Evolutionary conservation across 37 sponge, comb jelly and placozoan genomes (phyloP).

Genomic region (Crambe crambe): DNA sequence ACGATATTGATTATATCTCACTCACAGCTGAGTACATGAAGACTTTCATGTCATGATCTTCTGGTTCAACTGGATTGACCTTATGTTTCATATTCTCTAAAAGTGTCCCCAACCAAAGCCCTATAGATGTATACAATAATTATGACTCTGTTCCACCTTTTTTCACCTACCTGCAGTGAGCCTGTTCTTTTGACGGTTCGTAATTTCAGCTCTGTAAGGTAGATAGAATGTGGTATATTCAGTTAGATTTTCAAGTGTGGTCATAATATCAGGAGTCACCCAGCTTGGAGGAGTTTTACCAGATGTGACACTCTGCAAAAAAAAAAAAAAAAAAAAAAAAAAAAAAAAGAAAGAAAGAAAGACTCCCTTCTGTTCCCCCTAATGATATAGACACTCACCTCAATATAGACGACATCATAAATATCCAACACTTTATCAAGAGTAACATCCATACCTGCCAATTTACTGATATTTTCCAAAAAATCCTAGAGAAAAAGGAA

Average conservation of each 20-base stretch:
- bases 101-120: slow-evolving; percentile 40
- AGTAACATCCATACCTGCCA: too few relatives aligned
- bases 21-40: slow-evolving; percentile 74
- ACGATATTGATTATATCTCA: too few relatives aligned
- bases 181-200: slow-evolving; percentile 46
- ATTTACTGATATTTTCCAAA: too few relatives aligned
- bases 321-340: too few relatives aligned
- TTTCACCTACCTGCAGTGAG: slow-evolving; percentile 37
- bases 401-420: too few relatives aligned
- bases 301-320: too few relatives aligned
- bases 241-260: slow-evolving; percentile 19
- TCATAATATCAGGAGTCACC: slow-evolving; percentile 10
- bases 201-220: slow-evolving; percentile 39
- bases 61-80: slow-evolving; percentile 1
- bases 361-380: too few relatives aligned
- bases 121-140: slow-evolving; percentile 15
- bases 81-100: slow-evolving; percentile 39
- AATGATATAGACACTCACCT: too few relatives aligned
- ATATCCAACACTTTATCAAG: too few relatives aligned
- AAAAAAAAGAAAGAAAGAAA: too few relatives aligned
- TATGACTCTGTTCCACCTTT: not conserved
- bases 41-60: slow-evolving; percentile 28
- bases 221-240: slow-evolving; percentile 22
- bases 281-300: slow-evolving; percentile 15
- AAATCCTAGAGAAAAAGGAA: too few relatives aligned